phyloP scores from a whole-genome alignment of 1,140 invertebrate genomes.

The Bilobella aurantiaca region DNA sequence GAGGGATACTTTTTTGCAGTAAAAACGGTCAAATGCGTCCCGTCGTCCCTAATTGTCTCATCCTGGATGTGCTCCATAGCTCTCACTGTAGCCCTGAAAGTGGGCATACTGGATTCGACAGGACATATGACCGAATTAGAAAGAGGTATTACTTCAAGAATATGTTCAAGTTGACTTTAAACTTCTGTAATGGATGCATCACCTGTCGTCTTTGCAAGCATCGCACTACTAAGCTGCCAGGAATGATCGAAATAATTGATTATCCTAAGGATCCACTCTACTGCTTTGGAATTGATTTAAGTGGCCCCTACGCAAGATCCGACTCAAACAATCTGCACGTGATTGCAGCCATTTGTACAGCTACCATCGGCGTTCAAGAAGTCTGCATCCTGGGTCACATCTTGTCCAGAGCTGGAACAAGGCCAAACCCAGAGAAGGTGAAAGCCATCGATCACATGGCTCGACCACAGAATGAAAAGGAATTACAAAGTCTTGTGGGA shows the following conservation, averaged over 20 bases:
- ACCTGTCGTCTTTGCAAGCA: slow-evolving; percentile 3
- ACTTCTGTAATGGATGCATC: neutral
- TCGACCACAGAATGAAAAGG: neutral
- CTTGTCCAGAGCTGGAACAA: slow-evolving; percentile 1
- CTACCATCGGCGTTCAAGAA: slow-evolving; percentile 10
- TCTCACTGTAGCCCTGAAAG: neutral
- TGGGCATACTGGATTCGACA: slow-evolving; percentile 4
- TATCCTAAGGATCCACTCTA: no score
- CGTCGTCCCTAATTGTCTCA: slow-evolving; percentile 1
- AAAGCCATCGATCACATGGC: slow-evolving; percentile 7
- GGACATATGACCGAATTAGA: slow-evolving; percentile 2
- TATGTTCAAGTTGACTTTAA: neutral
- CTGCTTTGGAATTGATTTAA: no score
- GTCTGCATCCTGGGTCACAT: slow-evolving; percentile 18
- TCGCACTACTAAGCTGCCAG: no score
- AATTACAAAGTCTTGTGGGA: neutral
- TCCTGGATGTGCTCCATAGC: slow-evolving; percentile 1
- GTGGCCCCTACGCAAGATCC: no score
- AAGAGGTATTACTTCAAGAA: slow-evolving; percentile 2
- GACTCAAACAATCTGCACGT: no score
- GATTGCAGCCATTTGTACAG: no score
- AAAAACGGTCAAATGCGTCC: neutral
- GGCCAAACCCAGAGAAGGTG: slow-evolving; percentile 7
- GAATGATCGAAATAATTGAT: no score
- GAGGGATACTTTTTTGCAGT: neutral